phyloP scores from a whole-genome alignment of 2,113 vertebrate genomes.

The Maccullochella peelii region DNA sequence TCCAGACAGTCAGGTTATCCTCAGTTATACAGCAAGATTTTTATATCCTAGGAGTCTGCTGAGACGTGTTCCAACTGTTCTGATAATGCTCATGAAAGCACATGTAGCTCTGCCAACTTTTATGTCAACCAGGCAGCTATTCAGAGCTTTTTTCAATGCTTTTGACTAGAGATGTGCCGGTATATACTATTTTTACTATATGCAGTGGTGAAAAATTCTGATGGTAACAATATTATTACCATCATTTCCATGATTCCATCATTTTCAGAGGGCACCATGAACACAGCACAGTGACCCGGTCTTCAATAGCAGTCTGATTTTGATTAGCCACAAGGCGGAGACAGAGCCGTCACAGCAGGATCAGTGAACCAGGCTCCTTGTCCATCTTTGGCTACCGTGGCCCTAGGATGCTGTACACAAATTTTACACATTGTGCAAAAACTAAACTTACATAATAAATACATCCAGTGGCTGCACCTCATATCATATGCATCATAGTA shows the following conservation, averaged over 20 bases:
- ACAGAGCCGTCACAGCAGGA: background rate
- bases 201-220: background rate
- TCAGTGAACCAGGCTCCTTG: background rate
- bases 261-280: background rate
- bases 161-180: background rate
- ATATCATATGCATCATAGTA: background rate
- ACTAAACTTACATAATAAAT: background rate
- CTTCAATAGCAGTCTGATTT: background rate
- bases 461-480: background rate
- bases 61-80: conserved; percentile 5
- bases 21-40: conserved; percentile 14
- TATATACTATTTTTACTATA: background rate
- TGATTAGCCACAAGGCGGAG: background rate
- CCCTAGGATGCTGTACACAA: background rate
- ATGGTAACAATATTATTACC: background rate
- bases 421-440: background rate
- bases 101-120: conserved; percentile 35
- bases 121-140: conserved; percentile 21
- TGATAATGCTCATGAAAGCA: conserved; percentile 34
- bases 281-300: background rate
- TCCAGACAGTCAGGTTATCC: conserved; percentile 35
- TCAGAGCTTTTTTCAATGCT: background rate
- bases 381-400: background rate
- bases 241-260: background rate
- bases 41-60: conserved; percentile 22